Base-by-base conservation (phyloP, 23 tunicate species). In the Trididemnum miniatum region DNA sequence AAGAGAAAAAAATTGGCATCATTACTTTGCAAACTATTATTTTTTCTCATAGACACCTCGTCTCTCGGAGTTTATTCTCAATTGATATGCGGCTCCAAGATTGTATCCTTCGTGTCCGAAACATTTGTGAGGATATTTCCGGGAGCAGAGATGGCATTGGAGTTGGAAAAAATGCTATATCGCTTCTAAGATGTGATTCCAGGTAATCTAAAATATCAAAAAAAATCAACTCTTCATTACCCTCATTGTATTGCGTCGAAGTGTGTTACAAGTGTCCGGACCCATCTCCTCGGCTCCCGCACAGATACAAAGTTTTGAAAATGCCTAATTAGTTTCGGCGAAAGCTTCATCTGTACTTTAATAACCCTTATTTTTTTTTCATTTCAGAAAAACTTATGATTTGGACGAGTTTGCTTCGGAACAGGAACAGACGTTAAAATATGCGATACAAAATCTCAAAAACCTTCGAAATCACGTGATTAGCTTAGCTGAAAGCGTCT, bases 71-170 rank as follows among this genome's bases (percentile, higher is more conserved):
- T 31, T 66, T 90, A 15, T 86, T 91, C 35, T n/a, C 34, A 60
- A 89, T 76, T 65, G 97, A 91, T 51, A 78, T 38, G 12, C 51
- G 51, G 1, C 72, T 91, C 3, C 97, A 85, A 77, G 49, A 51
- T 34, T 93, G 98, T 44, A 82, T 88, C 32, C 35, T 73, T 0
- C 59, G 86, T 37, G 83, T 93, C 1, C 36, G 87, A 36, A 73
- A 31, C 12, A 76, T 88, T 35, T 93, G 98, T 80, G 98, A 93
- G 72, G 89, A 88, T 60, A 60, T 91, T 31, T 93, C 84, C 85
- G 90, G 91, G 7, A 88, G 93, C 73, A 84, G 87, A 73, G 89
- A 93, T 76, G 98, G 98, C 2, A 71, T 93, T 7, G 98, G 98
- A 27, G 83, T 88, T 52, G 92, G 86, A 27, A 80, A 57, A 31